These are phyloP conservation scores for Fulmarus glacialis DNA, from an alignment of 2,113 vertebrate species.

Conservation along the genomic window DNA sequence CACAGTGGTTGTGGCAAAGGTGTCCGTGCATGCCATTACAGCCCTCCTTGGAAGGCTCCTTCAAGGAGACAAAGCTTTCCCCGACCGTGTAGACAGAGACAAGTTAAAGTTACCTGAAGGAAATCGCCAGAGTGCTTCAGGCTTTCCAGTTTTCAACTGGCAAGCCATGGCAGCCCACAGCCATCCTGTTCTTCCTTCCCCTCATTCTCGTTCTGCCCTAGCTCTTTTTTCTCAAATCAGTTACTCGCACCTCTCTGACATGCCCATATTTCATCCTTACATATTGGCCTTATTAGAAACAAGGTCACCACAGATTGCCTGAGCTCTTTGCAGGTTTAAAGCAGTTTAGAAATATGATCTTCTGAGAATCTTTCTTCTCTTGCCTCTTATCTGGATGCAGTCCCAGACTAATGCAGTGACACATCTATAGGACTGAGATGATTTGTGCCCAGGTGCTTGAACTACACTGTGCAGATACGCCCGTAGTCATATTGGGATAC, in stretches of 20 bases:
- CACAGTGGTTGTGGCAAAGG: neutral
- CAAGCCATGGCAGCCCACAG: neutral
- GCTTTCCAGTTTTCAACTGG: neutral
- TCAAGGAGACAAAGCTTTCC: neutral
- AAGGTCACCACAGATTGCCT: neutral
- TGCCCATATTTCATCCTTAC: neutral
- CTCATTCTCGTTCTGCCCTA: neutral
- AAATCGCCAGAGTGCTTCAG: neutral
- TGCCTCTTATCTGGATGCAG: neutral
- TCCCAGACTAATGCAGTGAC: neutral
- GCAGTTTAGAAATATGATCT: neutral
- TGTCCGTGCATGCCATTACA: neutral
- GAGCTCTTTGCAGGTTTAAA: neutral
- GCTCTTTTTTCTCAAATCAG: neutral
- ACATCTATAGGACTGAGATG: neutral
- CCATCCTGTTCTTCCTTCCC: neutral
- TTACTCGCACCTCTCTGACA: neutral
- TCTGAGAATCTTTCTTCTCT: neutral
- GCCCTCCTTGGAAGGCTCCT: neutral
- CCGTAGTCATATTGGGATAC: neutral
- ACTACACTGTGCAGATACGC: neutral
- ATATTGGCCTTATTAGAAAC: neutral
- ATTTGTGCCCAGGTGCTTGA: neutral
- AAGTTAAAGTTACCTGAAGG: neutral
- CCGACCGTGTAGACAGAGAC: accelerated